Evolutionary conservation across 2,797 vertebrate genomes (phyloP).

Genomic region (Aselliscus stoliczkanus): DNA sequence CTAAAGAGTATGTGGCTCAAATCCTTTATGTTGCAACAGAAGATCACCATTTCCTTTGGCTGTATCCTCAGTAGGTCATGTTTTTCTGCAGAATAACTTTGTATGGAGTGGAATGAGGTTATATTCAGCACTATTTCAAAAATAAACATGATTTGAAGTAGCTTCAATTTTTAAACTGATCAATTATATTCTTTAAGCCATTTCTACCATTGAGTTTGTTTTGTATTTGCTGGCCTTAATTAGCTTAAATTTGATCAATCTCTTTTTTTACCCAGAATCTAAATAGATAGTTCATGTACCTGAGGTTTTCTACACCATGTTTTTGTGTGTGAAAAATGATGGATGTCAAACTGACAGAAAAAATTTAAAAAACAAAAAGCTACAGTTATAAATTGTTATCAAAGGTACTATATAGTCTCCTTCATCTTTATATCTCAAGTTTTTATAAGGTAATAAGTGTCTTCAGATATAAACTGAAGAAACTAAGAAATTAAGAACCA

Average conservation of each 20-base stretch:
- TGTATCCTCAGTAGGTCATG: not conserved
- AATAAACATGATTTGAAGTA: not conserved
- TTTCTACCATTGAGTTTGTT: constrained; percentile 14
- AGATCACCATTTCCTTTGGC: not conserved
- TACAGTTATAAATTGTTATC: not conserved
- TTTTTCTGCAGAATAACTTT: not conserved
- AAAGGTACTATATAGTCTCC: not conserved
- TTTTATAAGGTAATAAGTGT: not conserved
- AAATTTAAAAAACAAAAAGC: not conserved
- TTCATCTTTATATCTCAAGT: not conserved
- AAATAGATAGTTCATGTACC: not conserved
- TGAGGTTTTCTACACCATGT: constrained; percentile 23
- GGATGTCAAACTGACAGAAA: constrained; percentile 7
- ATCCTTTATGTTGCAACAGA: not conserved
- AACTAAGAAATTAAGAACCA: not conserved
- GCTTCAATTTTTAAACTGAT: not conserved
- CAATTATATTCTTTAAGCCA: not conserved
- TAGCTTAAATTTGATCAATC: constrained; percentile 34
- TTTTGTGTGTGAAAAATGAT: constrained; percentile 33
- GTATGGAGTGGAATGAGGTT: not conserved
- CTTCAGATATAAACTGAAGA: not conserved
- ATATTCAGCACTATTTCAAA: not conserved
- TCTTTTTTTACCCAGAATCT: not conserved
- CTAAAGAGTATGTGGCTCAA: not conserved
- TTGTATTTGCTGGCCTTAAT: constrained; percentile 34